Conservation (phyloP, 2,888 invertebrate genomes). For the Empis livida region DNA sequence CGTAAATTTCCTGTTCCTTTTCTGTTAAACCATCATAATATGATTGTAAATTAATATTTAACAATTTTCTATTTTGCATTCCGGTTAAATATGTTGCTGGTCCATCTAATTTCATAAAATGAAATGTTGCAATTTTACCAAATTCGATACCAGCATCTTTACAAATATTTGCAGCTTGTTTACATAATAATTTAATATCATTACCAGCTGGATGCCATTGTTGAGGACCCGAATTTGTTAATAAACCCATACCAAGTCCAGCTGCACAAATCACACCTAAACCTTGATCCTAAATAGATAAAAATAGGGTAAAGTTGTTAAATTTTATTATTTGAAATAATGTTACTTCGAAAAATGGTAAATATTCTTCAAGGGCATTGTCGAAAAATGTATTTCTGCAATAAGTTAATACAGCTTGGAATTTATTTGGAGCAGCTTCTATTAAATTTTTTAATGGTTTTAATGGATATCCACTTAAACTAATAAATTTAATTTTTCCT, state of each 20-base stretch:
- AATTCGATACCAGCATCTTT: slow-evolving; percentile 51
- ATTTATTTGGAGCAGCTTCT: slow-evolving; percentile 41
- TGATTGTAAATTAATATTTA: slow-evolving; percentile 51
- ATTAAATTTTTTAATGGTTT: slow-evolving; percentile 60
- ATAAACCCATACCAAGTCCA: slow-evolving; percentile 67
- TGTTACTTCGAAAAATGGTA: slow-evolving; percentile 47
- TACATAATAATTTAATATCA: slow-evolving; percentile 47
- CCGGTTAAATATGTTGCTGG: slow-evolving; percentile 63
- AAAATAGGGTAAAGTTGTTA: background rate
- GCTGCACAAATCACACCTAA: slow-evolving; percentile 77
- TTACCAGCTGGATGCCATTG: slow-evolving; percentile 69
- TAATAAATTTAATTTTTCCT: slow-evolving; percentile 66
- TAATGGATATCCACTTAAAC: slow-evolving; percentile 78
- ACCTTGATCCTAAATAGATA: slow-evolving; percentile 32
- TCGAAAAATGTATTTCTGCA: slow-evolving; percentile 70
- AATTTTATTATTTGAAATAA: background rate
- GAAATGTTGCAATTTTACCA: slow-evolving; percentile 57
- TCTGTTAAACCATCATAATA: slow-evolving; percentile 48
- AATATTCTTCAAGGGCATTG: slow-evolving; percentile 56
- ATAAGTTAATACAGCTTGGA: slow-evolving; percentile 49
- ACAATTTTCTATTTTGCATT: slow-evolving; percentile 51
- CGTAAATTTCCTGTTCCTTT: slow-evolving; percentile 48
- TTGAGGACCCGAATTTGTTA: slow-evolving; percentile 60
- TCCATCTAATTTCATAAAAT: slow-evolving; percentile 45
- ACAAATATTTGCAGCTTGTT: slow-evolving; percentile 50